Evolutionary conservation across 1,140 invertebrate species (phyloP).

Genomic region (Drosophila murphyi): DNA sequence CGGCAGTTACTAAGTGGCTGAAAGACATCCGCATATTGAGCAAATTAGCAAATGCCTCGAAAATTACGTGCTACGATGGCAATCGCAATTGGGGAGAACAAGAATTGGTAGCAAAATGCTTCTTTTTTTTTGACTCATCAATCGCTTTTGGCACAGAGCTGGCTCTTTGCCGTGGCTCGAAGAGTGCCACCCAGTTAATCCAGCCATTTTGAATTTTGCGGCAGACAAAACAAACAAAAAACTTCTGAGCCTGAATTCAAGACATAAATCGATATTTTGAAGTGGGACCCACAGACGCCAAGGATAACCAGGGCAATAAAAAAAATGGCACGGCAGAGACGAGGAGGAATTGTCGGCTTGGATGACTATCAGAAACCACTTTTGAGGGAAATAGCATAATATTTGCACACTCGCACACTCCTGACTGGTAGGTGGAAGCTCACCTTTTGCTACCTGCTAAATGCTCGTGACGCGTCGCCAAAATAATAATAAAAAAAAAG

Average conservation of each 20-base stretch:
- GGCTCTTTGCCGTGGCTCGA: conserved; percentile 13
- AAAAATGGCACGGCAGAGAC: background rate
- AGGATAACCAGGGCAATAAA: background rate
- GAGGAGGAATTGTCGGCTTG: conserved; percentile 21
- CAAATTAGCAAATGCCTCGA: conserved; percentile 42
- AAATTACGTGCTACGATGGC: conserved; percentile 33
- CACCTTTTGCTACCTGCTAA: conserved; percentile 47
- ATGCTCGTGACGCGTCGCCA: conserved; percentile 48
- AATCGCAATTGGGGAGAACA: background rate
- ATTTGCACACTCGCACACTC: conserved; percentile 58
- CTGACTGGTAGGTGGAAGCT: background rate
- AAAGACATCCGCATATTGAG: conserved; percentile 48
- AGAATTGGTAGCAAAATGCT: background rate
- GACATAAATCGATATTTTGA: conserved; percentile 62
- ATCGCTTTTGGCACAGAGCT: conserved; percentile 31
- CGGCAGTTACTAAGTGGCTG: conserved; percentile 30
- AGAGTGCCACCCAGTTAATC: conserved; percentile 41
- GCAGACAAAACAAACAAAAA: conserved; percentile 43
- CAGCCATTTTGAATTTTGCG: conserved; percentile 42
- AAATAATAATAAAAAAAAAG: conserved; percentile 16
- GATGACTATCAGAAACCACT: conserved; percentile 71
- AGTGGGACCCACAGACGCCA: conserved; percentile 35
- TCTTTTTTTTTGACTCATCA: conserved; percentile 21
- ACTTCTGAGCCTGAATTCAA: conserved; percentile 37
- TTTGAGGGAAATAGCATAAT: conserved; percentile 68